Conservation (phyloP, 2,888 invertebrate species). For the Gymnocheta viridis region DNA sequence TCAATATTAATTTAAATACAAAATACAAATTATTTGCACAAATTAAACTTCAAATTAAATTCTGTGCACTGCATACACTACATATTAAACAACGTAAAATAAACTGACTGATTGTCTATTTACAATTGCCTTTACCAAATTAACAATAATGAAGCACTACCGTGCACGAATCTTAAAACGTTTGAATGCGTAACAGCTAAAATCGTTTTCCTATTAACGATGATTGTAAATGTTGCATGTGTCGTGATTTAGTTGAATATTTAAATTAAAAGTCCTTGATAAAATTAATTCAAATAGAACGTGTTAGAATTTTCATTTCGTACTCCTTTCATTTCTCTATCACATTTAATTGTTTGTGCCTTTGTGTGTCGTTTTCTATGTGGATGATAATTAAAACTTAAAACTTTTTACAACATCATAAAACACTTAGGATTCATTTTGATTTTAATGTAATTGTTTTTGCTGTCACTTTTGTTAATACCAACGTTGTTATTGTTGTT, state of each 20-base stretch:
- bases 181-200: conserved; percentile 4
- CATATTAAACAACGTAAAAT: no score
- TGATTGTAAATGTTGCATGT: conserved; percentile 29
- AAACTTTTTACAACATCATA: conserved; percentile 67
- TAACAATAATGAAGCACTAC: conserved; percentile 17
- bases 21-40: neutral
- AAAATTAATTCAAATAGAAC: conserved; percentile 37
- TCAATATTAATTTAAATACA: neutral
- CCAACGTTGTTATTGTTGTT: neutral
- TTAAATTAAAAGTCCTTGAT: conserved; percentile 56
- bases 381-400: conserved; percentile 69
- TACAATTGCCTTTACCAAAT: conserved; percentile 16
- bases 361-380: conserved; percentile 16
- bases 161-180: conserved; percentile 1
- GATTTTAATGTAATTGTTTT: conserved; percentile 63
- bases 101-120: neutral
- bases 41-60: conserved; percentile 10
- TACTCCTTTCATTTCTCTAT: neutral
- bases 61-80: no score
- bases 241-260: conserved; percentile 55
- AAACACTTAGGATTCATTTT: conserved; percentile 69
- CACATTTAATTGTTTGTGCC: neutral
- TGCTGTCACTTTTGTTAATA: conserved; percentile 20
- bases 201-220: conserved; percentile 17
- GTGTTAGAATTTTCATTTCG: conserved; percentile 47